Percentiles rank a stretch among this genome's conserved stretches.
Evolutionary conservation across 1,140 invertebrate genomes (phyloP).

Genomic region (Drosophila sechellia): DNA sequence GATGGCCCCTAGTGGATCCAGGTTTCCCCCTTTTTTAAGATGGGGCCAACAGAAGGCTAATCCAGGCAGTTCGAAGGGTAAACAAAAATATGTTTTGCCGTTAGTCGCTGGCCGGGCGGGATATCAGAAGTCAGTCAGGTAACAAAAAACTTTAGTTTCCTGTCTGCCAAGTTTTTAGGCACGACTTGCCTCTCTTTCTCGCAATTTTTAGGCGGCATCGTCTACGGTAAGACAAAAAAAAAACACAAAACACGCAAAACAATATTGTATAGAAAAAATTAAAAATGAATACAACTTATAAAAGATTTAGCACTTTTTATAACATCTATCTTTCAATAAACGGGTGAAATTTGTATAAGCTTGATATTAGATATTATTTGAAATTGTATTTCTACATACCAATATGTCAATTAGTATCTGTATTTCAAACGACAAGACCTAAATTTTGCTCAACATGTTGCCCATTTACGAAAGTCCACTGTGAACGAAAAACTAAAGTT

Average conservation of each 20-base stretch:
- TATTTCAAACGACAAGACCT: neutral
- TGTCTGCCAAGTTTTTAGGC: conserved; percentile 74
- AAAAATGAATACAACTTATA: neutral
- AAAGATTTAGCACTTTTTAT: no score
- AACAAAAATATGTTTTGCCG: conserved; percentile 79
- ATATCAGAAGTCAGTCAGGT: conserved; percentile 71
- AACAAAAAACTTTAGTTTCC: conserved; percentile 81
- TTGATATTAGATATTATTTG: neutral
- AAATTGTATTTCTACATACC: no score
- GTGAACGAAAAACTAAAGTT: conserved; percentile 35
- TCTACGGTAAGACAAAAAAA: conserved; percentile 42
- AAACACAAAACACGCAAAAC: neutral
- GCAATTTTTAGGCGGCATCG: conserved; percentile 35
- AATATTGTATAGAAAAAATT: neutral
- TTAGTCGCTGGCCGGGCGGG: conserved; percentile 42
- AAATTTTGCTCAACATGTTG: neutral
- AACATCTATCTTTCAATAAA: no score
- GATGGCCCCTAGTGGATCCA: conserved; percentile 34
- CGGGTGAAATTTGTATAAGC: no score
- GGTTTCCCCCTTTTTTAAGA: neutral
- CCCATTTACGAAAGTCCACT: neutral
- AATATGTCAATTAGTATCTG: neutral
- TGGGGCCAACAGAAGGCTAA: conserved; percentile 42
- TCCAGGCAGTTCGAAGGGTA: conserved; percentile 75
- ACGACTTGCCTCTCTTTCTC: conserved; percentile 33